Percentiles rank a stretch among this genome's conserved stretches.
These are phyloP conservation scores for Carassius carassius DNA, from an alignment of 2,113 vertebrate genomes.

Conservation along the genomic window DNA sequence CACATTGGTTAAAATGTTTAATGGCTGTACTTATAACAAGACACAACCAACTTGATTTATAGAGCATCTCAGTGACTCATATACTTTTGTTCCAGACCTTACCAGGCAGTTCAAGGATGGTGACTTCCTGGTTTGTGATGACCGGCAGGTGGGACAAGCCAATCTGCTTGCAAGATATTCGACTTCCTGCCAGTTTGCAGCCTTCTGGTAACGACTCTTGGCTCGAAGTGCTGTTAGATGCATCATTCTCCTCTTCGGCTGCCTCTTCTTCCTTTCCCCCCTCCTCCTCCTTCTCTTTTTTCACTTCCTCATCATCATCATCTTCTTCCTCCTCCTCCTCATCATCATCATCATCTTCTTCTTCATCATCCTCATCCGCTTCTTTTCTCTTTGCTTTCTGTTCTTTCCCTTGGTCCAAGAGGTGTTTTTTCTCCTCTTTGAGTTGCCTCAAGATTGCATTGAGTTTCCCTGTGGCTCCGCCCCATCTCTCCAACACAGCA, in stretches of 20 bases:
- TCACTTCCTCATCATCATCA: conserved; percentile 34
- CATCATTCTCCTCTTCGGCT: conserved; percentile 61
- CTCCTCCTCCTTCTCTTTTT: conserved; percentile 32
- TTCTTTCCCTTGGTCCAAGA: conserved; percentile 61
- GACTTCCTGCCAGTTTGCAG: conserved; percentile 69
- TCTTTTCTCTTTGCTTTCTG: conserved; percentile 47
- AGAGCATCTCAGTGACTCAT: background rate
- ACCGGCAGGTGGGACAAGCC: conserved; percentile 73
- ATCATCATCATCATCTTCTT: conserved; percentile 56
- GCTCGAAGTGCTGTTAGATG: conserved; percentile 60
- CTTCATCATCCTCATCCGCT: conserved; percentile 49
- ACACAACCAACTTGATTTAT: background rate
- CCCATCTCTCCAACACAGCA: conserved; percentile 48
- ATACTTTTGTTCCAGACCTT: conserved; percentile 18
- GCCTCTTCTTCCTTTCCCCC: conserved; percentile 49
- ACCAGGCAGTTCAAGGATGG: conserved; percentile 79
- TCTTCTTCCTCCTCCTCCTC: conserved; percentile 55
- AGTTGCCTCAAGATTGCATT: conserved; percentile 65
- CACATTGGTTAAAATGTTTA: background rate
- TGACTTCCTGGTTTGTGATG: conserved; percentile 72
- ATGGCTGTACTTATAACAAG: conserved; percentile 4
- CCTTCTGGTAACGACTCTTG: conserved; percentile 61
- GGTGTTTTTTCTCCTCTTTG: conserved; percentile 60
- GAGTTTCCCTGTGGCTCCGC: conserved; percentile 41
- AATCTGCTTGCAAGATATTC: conserved; percentile 71